A percentile compares a stretch with the other conserved stretches of the same genome.
These are phyloP conservation scores for Diprion similis DNA, from an alignment of 1,140 invertebrate species.

Conservation along the genomic window DNA sequence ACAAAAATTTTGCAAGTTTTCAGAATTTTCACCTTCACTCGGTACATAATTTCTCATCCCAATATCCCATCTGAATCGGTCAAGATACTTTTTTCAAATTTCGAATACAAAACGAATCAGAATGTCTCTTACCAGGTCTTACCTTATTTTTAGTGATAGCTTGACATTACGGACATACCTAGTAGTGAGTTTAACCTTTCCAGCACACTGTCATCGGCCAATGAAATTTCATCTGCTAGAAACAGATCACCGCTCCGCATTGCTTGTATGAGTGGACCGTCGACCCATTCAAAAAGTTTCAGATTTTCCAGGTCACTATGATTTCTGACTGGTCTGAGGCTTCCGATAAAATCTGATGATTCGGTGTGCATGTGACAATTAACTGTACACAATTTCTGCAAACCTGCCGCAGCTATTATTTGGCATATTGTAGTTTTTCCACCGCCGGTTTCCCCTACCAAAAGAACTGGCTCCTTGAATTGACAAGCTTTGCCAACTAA, in stretches of 20 bases:
- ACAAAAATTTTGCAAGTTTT: too few relatives aligned
- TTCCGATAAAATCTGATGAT: constrained; percentile 96
- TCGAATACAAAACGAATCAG: too few relatives aligned
- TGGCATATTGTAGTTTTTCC: constrained; percentile 99
- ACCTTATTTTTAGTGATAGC: background rate
- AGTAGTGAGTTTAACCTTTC: constrained; percentile 97
- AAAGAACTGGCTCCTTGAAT: constrained; percentile 92
- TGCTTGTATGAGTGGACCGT: constrained; percentile 92
- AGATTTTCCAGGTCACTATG: constrained; percentile 61
- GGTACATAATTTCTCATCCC: too few relatives aligned
- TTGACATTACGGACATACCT: constrained; percentile 41
- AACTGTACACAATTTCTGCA: constrained; percentile 76
- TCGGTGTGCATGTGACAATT: constrained; percentile 99
- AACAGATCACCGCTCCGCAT: constrained; percentile 91
- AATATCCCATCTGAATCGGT: too few relatives aligned
- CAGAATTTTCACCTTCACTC: too few relatives aligned
- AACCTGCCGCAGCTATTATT: constrained; percentile 75
- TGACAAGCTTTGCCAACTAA: constrained; percentile 87
- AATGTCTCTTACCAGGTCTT: too few relatives aligned
- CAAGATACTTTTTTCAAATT: too few relatives aligned
- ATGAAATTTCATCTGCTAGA: constrained; percentile 98
- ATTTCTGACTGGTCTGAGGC: constrained; percentile 87
- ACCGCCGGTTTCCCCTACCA: constrained; percentile 98
- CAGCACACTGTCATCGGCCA: constrained; percentile 98
- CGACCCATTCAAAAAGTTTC: constrained; percentile 95